Conservation (phyloP, 2,113 vertebrate genomes). For the Pedetes capensis region DNA sequence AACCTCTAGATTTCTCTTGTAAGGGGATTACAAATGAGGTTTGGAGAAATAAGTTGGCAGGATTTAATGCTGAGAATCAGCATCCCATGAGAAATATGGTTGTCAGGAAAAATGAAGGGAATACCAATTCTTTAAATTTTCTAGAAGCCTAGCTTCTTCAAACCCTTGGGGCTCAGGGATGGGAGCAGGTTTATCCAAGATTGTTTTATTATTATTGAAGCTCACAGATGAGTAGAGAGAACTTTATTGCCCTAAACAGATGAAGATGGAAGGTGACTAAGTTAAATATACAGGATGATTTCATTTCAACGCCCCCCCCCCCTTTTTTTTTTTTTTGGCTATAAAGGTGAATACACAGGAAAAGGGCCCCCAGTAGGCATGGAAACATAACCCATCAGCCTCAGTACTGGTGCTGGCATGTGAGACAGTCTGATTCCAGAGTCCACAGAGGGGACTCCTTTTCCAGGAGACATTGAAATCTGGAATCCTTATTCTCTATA, state of each 20-base stretch:
- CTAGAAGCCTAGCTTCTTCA: neutral
- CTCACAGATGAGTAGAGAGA: neutral
- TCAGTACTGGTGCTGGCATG: neutral
- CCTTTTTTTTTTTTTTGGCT: neutral
- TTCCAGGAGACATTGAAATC: neutral
- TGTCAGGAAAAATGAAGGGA: neutral
- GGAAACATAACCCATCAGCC: neutral
- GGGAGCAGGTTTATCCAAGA: neutral
- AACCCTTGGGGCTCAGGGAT: neutral
- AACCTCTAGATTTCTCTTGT: neutral
- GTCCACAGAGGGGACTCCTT: accelerated
- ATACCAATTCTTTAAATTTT: neutral
- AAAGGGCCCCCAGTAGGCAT: neutral
- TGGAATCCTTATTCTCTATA: neutral
- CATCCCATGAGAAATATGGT: neutral
- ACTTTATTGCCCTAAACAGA: neutral
- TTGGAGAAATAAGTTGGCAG: neutral
- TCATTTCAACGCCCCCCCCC: too few species aligned
- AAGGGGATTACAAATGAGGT: neutral
- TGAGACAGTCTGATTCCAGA: neutral
- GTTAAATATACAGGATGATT: neutral
- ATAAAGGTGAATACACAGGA: neutral
- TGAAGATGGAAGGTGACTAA: neutral
- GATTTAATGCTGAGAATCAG: neutral
- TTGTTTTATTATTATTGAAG: neutral